phyloP scores from a whole-genome alignment of 2,113 vertebrate species.

The Taurulus bubalis region DNA sequence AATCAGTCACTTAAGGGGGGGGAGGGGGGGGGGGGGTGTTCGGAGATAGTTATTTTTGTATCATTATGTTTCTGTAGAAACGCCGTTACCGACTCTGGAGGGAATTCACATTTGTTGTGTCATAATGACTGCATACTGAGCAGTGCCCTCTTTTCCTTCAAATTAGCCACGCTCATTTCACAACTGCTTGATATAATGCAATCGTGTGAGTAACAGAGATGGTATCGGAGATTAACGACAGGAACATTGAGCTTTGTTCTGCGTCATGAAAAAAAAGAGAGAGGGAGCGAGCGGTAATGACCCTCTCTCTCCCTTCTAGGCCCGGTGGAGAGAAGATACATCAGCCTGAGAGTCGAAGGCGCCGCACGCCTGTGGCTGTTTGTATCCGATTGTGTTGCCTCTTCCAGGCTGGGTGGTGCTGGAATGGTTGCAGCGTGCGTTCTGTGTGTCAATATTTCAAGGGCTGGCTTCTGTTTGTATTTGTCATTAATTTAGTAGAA shows the following conservation, averaged over 20 bases:
- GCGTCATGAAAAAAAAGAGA: constrained; percentile 4
- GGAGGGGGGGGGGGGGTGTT: too few relatives aligned
- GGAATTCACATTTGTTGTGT: constrained; percentile 32
- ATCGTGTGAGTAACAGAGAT: constrained; percentile 25
- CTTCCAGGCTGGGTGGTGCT: constrained; percentile 19
- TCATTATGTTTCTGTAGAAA: constrained; percentile 27
- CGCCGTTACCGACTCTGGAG: not conserved
- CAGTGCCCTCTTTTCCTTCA: not conserved
- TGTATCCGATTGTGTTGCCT: constrained; percentile 31
- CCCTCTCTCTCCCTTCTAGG: constrained; percentile 13
- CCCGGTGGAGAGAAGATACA: constrained; percentile 38
- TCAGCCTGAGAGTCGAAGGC: constrained; percentile 47
- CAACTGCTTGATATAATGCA: constrained; percentile 8
- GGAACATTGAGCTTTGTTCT: constrained; percentile 40
- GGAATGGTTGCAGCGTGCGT: constrained; percentile 10
- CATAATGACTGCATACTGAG: constrained; percentile 2
- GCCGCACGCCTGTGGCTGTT: constrained; percentile 21
- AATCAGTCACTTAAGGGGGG: constrained; percentile 24
- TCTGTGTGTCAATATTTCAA: constrained; percentile 25
- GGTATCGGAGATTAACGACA: constrained; percentile 11
- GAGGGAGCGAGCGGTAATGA: constrained; percentile 6
- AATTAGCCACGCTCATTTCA: constrained; percentile 26
- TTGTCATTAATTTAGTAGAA: constrained; percentile 24
- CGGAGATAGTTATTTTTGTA: not conserved
- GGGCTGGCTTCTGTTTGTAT: not conserved